Evolutionary conservation across 2,888 invertebrate genomes (phyloP).

Genomic region (Lissocephala sabroskyi): DNA sequence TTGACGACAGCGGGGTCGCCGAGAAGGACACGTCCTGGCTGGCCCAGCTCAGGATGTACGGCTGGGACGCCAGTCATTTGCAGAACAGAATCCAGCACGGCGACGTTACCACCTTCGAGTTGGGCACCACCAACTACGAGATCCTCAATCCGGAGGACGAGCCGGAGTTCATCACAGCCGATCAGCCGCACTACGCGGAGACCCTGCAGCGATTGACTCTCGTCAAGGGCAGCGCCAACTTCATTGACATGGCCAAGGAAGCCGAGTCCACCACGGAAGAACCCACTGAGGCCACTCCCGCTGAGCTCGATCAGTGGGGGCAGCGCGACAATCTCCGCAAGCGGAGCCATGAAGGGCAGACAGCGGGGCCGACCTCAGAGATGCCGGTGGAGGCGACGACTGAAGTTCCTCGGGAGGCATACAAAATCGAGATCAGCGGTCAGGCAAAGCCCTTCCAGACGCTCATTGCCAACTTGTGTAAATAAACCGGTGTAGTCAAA

Average conservation of each 20-base stretch:
- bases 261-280: too few relatives aligned
- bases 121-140: slow-evolving; percentile 56
- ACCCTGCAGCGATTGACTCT: slow-evolving; percentile 39
- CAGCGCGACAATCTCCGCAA: slow-evolving; percentile 39
- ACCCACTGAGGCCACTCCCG: too few relatives aligned
- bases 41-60: slow-evolving; percentile 25
- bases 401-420: too few relatives aligned
- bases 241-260: slow-evolving; percentile 34
- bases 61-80: slow-evolving; percentile 32
- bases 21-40: slow-evolving; percentile 24
- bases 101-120: slow-evolving; percentile 59
- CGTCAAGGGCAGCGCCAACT: slow-evolving; percentile 17
- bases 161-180: slow-evolving; percentile 60
- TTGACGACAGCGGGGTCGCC: neutral
- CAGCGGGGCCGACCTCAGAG: too few relatives aligned
- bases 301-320: slow-evolving; percentile 25
- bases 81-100: slow-evolving; percentile 51
- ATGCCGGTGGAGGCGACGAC: too few relatives aligned
- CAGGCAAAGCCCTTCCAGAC: too few relatives aligned
- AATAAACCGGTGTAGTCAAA: too few relatives aligned
- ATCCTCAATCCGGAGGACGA: slow-evolving; percentile 60
- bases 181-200: slow-evolving; percentile 56
- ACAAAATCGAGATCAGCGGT: too few relatives aligned
- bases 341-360: slow-evolving; percentile 24
- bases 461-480: too few relatives aligned